Evolutionary conservation across 1,140 invertebrate species (phyloP).

Genomic region (Penaeus japonicus): DNA sequence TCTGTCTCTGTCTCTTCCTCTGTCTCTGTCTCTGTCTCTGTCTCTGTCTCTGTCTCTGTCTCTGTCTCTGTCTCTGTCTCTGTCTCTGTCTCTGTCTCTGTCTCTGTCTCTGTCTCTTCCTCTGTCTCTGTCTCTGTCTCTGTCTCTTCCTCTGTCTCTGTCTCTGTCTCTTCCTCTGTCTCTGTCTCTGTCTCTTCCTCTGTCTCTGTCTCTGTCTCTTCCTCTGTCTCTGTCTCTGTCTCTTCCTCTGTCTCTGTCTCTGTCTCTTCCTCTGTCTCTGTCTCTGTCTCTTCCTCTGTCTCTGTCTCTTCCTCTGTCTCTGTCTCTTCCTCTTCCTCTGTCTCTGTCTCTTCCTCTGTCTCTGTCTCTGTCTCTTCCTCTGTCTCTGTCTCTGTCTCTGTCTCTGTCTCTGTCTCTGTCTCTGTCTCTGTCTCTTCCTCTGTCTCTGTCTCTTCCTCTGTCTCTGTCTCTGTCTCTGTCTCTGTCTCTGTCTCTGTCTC

Average conservation of each 20-base stretch:
- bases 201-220: background rate
- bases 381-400: background rate
- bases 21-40: no score
- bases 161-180: background rate
- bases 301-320: background rate
- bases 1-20: no score
- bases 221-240: background rate
- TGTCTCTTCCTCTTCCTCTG: background rate
- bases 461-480: background rate
- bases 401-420: background rate
- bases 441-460: background rate
- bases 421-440: background rate
- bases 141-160: background rate
- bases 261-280: background rate
- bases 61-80: no score
- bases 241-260: background rate
- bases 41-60: no score
- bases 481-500: background rate
- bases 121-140: background rate
- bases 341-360: background rate
- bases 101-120: background rate
- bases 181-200: background rate
- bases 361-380: background rate
- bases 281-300: background rate
- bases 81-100: no score